Evolutionary conservation across 1,140 invertebrate genomes (phyloP), one percentile per base, ranked within the genome.

Genomic region (Stegodyphus dumicola): DNA sequence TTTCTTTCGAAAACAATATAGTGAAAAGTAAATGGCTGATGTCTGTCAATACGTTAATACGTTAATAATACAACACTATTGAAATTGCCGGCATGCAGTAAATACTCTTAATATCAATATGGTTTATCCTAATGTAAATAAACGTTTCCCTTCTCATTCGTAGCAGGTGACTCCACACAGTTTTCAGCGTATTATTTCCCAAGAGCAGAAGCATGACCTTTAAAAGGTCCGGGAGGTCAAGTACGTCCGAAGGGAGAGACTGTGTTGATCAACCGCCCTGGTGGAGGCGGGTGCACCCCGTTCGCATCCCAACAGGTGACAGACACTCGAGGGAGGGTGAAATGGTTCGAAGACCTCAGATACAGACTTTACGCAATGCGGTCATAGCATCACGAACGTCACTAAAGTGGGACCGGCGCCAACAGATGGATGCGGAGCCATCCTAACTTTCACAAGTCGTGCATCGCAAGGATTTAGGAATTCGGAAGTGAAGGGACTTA

Each of bases 291-390:
- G 77, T 11, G 18, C 64, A 48, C 70, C 56, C 56, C 7, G 53
- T 52, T 49, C 17, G 70, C 53, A 70, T 73, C 81, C 64, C 74
- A 85, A 77, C 81, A 76, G 81, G 74, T 85, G 81, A 85, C 81
- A 56, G 53, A 6, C 53, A 56, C 53, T 54, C n/a, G n/a, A 18
- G 51, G n/a, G 9, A 11, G 6, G 53, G 56, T 9, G 15, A n/a
- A 51, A 49, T 6, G 5, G 33, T 51, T 71, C 5, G 48, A 18
- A 10, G 11, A 10, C 15, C 13, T 15, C 11, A 66, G 52, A 66
- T 52, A 48, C 15, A 10, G 54, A 18, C 18, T n/a, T 18, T 83
- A 83, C 80, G 80, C 80, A 83, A 66, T 83, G 71, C 80, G 71
- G 65, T 17, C 17, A 10, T 51, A 17, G 33, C 65, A 73, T 48